These are phyloP conservation scores for Otocyon megalotis DNA, from an alignment of 2,113 vertebrate genomes.

Conservation along the genomic window DNA sequence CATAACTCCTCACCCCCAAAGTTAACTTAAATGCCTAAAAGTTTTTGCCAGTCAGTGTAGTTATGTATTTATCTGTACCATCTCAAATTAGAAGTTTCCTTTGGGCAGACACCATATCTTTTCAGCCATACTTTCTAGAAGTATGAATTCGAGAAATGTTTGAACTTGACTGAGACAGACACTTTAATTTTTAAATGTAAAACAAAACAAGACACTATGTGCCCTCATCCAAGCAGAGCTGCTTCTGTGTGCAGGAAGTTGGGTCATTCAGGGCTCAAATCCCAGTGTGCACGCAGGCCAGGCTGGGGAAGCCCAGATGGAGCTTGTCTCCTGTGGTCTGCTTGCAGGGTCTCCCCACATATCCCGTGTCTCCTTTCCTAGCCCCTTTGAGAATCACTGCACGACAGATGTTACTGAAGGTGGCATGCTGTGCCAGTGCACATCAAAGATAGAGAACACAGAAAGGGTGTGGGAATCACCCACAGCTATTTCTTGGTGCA, in stretches of 20 bases:
- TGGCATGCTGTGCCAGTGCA: neutral
- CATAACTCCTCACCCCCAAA: neutral
- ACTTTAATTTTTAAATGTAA: neutral
- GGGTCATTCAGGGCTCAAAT: neutral
- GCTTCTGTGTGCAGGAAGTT: neutral
- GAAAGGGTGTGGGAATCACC: neutral
- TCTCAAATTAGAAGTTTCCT: neutral
- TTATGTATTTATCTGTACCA: neutral
- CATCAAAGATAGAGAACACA: neutral
- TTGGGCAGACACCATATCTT: neutral
- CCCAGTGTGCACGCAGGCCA: neutral
- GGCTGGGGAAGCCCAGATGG: neutral
- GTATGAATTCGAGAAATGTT: neutral
- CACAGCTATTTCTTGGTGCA: neutral
- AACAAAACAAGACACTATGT: neutral
- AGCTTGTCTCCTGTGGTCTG: neutral
- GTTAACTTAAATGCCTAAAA: neutral
- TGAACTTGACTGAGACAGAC: conserved; percentile 19
- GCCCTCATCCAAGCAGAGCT: neutral
- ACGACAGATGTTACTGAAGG: neutral
- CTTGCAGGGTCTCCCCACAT: neutral
- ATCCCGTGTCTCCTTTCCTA: neutral
- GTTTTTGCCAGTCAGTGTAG: neutral
- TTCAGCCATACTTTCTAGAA: neutral
- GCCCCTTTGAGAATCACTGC: neutral